Conservation (phyloP, 2,888 invertebrate species). For the Osedax frankpressi region DNA sequence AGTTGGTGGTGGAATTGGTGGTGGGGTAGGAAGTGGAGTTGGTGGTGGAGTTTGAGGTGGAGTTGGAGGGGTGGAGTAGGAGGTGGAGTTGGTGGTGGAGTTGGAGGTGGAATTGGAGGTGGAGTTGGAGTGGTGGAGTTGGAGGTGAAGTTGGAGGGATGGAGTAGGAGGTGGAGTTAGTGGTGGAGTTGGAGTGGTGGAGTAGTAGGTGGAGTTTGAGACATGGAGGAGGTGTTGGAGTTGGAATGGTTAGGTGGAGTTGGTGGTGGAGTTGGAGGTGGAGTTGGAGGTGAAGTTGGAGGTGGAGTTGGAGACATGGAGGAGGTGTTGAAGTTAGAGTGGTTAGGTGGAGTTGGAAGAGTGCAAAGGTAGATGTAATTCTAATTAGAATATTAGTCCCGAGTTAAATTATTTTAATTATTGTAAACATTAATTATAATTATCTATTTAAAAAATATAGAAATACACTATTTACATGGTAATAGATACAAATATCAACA, state of each 20-base stretch:
- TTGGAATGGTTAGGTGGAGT: not conserved
- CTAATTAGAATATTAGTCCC: too few relatives aligned
- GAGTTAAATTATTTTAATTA: too few relatives aligned
- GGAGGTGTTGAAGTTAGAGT: not conserved
- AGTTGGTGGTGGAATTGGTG: not conserved
- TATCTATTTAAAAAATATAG: too few relatives aligned
- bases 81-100: not conserved
- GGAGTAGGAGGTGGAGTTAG: not conserved
- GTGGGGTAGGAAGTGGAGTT: not conserved
- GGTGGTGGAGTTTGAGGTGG: not conserved
- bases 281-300: not conserved
- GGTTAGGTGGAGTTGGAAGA: not conserved
- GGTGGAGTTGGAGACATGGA: not conserved
- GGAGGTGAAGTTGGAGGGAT: not conserved
- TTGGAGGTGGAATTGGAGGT: not conserved
- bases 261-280: not conserved
- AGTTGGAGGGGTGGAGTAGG: not conserved
- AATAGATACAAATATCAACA: too few relatives aligned
- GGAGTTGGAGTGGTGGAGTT: not conserved
- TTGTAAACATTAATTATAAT: too few relatives aligned
- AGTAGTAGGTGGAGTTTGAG: not conserved
- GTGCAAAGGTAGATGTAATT: too few relatives aligned
- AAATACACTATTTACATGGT: too few relatives aligned
- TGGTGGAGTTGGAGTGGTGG: not conserved
- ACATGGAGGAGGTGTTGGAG: not conserved